These are phyloP conservation scores for Drosophila prostipennis DNA, from an alignment of 2,888 invertebrate genomes.

Conservation along the genomic window DNA sequence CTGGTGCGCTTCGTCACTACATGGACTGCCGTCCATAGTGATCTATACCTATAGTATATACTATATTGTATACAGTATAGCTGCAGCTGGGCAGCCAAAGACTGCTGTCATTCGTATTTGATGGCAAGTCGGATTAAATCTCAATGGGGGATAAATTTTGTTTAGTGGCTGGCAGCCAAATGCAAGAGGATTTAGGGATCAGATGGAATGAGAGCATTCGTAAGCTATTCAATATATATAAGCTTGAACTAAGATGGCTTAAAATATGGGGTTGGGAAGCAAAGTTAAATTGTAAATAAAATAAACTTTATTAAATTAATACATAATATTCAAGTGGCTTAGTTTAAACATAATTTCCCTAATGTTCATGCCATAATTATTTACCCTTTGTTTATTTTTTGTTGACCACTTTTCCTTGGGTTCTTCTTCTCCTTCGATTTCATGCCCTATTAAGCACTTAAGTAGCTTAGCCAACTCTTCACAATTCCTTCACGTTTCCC, in stretches of 20 bases:
- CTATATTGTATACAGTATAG: slow-evolving; percentile 5
- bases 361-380: slow-evolving; percentile 5
- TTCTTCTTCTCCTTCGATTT: slow-evolving; percentile 12
- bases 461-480: slow-evolving; percentile 20
- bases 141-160: slow-evolving; percentile 31
- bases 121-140: slow-evolving; percentile 35
- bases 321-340: no score
- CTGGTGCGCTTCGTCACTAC: no score
- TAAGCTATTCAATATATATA: slow-evolving; percentile 2
- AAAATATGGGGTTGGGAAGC: no score
- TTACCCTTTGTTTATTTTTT: slow-evolving; percentile 2
- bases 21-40: no score
- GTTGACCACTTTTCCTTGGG: not conserved
- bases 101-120: slow-evolving; percentile 29
- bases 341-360: not conserved
- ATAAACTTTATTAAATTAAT: no score
- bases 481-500: not conserved
- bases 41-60: not conserved
- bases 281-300: no score
- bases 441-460: slow-evolving; percentile 36
- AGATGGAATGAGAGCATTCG: slow-evolving; percentile 5
- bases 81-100: slow-evolving; percentile 25
- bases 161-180: slow-evolving; percentile 28
- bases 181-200: slow-evolving; percentile 5
- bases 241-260: not conserved